phyloP scores from a whole-genome alignment of 1,140 invertebrate genomes.

The Drosophila aff. region DNA sequence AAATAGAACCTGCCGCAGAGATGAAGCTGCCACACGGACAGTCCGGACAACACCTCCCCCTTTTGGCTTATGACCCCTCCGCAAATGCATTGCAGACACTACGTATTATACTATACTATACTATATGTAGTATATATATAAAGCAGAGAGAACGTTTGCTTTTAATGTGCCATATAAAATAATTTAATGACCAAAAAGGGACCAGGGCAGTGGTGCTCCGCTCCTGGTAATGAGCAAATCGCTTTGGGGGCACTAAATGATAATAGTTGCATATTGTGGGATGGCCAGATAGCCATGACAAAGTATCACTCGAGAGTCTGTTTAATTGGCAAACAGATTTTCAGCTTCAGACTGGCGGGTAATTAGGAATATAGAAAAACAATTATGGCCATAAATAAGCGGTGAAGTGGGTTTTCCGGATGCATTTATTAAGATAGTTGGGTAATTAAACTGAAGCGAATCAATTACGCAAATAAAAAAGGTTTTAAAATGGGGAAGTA shows the following conservation, averaged over 20 bases:
- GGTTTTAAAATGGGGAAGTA: not conserved
- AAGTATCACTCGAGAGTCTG: slow-evolving; percentile 31
- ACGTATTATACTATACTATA: slow-evolving; percentile 5
- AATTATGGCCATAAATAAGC: slow-evolving; percentile 2
- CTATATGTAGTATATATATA: slow-evolving; percentile 1
- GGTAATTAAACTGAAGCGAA: not conserved
- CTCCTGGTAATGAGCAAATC: slow-evolving; percentile 66
- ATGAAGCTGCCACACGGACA: slow-evolving; percentile 24
- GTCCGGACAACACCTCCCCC: not conserved
- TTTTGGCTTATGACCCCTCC: slow-evolving; percentile 33
- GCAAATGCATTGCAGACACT: slow-evolving; percentile 48
- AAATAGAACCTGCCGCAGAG: slow-evolving; percentile 45
- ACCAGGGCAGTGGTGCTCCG: not conserved
- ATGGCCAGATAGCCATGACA: slow-evolving; percentile 39
- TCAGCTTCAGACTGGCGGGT: not conserved
- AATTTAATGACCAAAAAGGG: slow-evolving; percentile 63
- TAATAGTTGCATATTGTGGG: slow-evolving; percentile 61
- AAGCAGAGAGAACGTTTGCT: slow-evolving; percentile 35
- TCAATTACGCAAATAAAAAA: not conserved
- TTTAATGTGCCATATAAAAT: slow-evolving; percentile 82
- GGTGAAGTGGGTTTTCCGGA: not conserved
- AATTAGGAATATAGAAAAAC: slow-evolving; percentile 9
- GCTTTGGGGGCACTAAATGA: slow-evolving; percentile 60
- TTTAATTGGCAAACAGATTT: slow-evolving; percentile 37
- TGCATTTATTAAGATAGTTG: not conserved